Base-by-base conservation (phyloP, 37 sponge, comb jelly and placozoan species). In the Tethya wilhelma region DNA sequence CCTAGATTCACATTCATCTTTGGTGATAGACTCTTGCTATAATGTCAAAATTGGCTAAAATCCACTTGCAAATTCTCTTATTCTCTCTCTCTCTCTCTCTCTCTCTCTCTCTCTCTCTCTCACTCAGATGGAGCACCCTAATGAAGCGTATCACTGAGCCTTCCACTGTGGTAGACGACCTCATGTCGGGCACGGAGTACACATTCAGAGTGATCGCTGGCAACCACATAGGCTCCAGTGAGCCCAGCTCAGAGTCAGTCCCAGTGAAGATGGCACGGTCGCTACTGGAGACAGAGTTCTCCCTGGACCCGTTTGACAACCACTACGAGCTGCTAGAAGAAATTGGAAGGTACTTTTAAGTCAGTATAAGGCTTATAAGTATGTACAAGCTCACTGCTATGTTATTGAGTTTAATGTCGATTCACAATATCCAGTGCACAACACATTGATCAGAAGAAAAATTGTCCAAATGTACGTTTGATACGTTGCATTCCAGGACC, bases 201-300 rank as follows among this genome's bases (percentile, higher is more conserved):
- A 36, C 67, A 19, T 91, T 91, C 78, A 23, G 84, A 7, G 92
- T 91, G 28, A 28, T 43, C 9, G 92, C 92, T 39, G 62, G 32
- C 2, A 86, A 86, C 56, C 57, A 43, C 17, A 86, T 86, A 1
- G 87, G 87, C 40, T 46, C 32, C 33, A 72, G 87, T 42, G 41
- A 32, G 29, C 43, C 64, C 1, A 79, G 87, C 45, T 40, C 40
- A 5, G 75, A 71, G 41, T 78, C 87, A 49, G 79, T 39, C 4
- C 37, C 30, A 23, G 38, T 79, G 17, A 44, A 64, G 31, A 42
- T 79, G 37, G 43, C 70, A 4, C 22, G 23, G 32, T 20, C 74
- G 3, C 31, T 59, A 23, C 2, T 79, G 38, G 30, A 37, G 17
- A 36, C 66, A 0, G 67, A 56, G 32, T 86, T 79, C 75, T 79